These are phyloP conservation scores for Malacosoma neustria DNA, from an alignment of 2,888 invertebrate species.

Conservation along the genomic window DNA sequence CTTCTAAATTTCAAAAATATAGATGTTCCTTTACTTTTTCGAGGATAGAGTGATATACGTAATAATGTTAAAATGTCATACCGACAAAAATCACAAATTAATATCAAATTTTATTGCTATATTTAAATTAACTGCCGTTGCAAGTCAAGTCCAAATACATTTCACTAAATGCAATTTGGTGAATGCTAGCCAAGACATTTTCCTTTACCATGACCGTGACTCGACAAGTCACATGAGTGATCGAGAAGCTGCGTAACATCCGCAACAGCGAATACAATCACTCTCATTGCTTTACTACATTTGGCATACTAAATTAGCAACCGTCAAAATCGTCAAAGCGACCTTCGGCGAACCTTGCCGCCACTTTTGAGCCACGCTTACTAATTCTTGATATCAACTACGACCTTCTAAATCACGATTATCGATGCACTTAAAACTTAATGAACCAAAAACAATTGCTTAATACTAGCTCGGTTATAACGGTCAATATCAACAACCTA, in stretches of 20 bases:
- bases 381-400: conserved; percentile 30
- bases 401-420: conserved; percentile 19
- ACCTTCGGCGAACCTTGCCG: conserved; percentile 32
- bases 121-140: no score
- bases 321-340: conserved; percentile 27
- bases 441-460: conserved; percentile 2
- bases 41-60: no score
- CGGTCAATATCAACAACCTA: conserved; percentile 2
- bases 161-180: conserved; percentile 10
- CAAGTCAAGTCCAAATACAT: conserved; percentile 8
- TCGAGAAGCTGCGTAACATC: conserved; percentile 10
- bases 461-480: not conserved
- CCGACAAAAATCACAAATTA: no score
- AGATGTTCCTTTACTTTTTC: no score
- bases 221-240: conserved; percentile 10
- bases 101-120: no score
- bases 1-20: no score
- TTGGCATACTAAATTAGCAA: conserved; percentile 32
- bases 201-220: conserved; percentile 15
- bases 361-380: conserved; percentile 24
- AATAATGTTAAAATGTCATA: no score
- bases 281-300: conserved; percentile 17
- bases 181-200: conserved; percentile 11
- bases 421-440: conserved; percentile 1
- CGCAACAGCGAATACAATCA: conserved; percentile 8